A percentile compares a stretch with the other conserved stretches of the same genome.
These are phyloP conservation scores for Drosophila maculinotata DNA, from an alignment of 2,888 invertebrate genomes.

Conservation along the genomic window DNA sequence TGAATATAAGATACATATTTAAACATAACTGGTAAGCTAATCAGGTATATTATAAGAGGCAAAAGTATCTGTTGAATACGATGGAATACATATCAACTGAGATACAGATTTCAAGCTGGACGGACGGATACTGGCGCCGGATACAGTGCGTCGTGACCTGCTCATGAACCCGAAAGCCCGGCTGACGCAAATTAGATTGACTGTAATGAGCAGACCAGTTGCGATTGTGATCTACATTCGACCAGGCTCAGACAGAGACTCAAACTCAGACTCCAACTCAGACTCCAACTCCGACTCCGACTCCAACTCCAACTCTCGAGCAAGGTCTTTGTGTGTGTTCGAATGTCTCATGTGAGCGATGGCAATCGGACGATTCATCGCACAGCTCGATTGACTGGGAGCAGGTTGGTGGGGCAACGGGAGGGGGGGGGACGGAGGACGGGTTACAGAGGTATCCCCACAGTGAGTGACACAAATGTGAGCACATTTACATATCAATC, in stretches of 20 bases:
- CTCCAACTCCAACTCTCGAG: too few relatives aligned
- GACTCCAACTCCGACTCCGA: background rate
- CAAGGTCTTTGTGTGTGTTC: constrained; percentile 63
- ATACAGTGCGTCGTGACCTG: constrained; percentile 69
- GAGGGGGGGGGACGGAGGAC: background rate
- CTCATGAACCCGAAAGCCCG: constrained; percentile 46
- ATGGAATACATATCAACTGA: too few relatives aligned
- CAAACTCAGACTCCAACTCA: background rate
- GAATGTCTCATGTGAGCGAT: constrained; percentile 77
- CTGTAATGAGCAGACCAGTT: constrained; percentile 75
- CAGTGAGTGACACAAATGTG: constrained; percentile 79
- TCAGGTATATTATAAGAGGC: too few relatives aligned
- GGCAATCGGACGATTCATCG: constrained; percentile 79
- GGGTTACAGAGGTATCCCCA: too few relatives aligned
- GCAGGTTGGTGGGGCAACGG: background rate
- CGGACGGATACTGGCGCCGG: constrained; percentile 57
- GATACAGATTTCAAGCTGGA: background rate
- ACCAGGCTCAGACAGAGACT: constrained; percentile 2
- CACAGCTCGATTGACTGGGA: constrained; percentile 53
- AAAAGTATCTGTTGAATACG: too few relatives aligned
- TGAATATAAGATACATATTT: too few relatives aligned
- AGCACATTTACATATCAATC: constrained; percentile 83
- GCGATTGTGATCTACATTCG: constrained; percentile 62
- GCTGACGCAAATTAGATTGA: constrained; percentile 78
- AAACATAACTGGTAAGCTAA: too few relatives aligned